phyloP scores from a whole-genome alignment of 2,888 invertebrate genomes.

The Pheosia tremula region DNA sequence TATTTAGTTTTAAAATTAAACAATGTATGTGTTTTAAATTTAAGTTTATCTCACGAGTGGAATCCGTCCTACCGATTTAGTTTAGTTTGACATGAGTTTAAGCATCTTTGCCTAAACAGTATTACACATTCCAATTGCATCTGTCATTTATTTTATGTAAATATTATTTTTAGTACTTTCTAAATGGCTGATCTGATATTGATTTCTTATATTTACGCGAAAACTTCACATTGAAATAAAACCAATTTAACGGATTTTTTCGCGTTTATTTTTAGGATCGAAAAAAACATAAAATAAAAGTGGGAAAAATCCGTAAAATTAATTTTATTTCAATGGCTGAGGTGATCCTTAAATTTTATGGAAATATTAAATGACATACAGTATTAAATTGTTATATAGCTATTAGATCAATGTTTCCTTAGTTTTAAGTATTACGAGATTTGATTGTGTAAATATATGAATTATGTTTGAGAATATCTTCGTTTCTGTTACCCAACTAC shows the following conservation, averaged over 20 bases:
- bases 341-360: constrained; percentile 30
- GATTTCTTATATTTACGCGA: too few relatives aligned
- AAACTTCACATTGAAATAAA: too few relatives aligned
- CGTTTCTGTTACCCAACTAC: too few relatives aligned
- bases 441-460: constrained; percentile 68
- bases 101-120: constrained; percentile 76
- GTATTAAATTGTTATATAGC: constrained; percentile 17
- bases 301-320: too few relatives aligned
- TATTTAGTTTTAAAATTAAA: constrained; percentile 2
- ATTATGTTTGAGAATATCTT: constrained; percentile 53
- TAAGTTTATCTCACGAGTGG: constrained; percentile 55
- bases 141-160: constrained; percentile 10
- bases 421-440: constrained; percentile 51
- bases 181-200: too few relatives aligned
- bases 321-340: too few relatives aligned
- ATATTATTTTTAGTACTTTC: constrained; percentile 17
- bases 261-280: too few relatives aligned
- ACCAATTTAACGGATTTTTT: too few relatives aligned
- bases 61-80: constrained; percentile 77
- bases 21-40: constrained; percentile 18
- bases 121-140: constrained; percentile 49
- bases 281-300: too few relatives aligned
- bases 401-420: constrained; percentile 36
- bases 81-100: constrained; percentile 27
- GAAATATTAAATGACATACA: constrained; percentile 27